Conservation (phyloP, 2,113 vertebrate species). For the Hyperopisus bebe region DNA sequence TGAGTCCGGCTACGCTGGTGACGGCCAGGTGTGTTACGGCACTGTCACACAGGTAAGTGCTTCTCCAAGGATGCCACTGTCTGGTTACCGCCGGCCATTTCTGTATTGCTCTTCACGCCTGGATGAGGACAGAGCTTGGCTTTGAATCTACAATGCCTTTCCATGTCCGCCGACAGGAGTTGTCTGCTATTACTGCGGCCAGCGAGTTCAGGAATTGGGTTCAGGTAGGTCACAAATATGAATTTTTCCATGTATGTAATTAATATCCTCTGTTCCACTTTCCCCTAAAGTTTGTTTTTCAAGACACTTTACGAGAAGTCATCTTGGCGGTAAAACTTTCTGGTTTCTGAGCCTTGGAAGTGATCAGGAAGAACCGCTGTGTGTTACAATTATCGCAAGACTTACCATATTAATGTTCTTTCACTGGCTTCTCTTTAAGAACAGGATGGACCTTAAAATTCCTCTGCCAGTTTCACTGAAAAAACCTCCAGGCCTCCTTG, state of each 20-base stretch:
- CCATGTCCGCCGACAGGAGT: conserved; percentile 60
- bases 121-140: background rate
- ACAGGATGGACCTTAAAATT: background rate
- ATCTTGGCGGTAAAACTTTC: background rate
- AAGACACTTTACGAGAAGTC: background rate
- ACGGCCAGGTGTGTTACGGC: conserved; percentile 76
- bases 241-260: background rate
- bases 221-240: conserved; percentile 62
- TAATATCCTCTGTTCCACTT: background rate
- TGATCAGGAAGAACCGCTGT: background rate
- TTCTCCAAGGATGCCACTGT: too few species aligned
- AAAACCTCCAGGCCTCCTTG: background rate
- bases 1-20: conserved; percentile 63
- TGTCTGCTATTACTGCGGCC: conserved; percentile 64
- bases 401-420: background rate
- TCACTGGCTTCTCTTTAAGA: background rate
- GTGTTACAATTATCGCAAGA: background rate
- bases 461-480: background rate
- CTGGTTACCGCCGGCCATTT: background rate
- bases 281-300: background rate
- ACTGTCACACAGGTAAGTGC: conserved; percentile 66
- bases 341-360: background rate
- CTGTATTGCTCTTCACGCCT: background rate
- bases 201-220: conserved; percentile 72
- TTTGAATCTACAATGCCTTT: background rate